A percentile compares a stretch with the other conserved stretches of the same genome.
Conservation (phyloP, 2,888 invertebrate genomes). For the Caenorhabditis doughertyi region DNA sequence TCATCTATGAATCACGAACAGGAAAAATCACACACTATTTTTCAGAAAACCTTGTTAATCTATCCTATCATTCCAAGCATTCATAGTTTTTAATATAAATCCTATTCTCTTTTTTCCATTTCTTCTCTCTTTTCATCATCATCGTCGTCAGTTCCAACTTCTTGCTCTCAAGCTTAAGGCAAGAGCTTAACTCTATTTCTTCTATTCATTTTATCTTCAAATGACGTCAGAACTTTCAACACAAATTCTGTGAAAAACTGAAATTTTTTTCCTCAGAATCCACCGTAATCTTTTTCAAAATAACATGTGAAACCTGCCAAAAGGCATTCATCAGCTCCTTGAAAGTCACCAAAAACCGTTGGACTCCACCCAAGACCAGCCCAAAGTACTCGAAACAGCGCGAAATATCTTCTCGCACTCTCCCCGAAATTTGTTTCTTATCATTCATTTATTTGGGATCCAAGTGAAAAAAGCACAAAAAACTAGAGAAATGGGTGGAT, state of each 20-base stretch:
- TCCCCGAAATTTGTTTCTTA: slow-evolving; percentile 12
- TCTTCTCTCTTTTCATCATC: slow-evolving; percentile 4
- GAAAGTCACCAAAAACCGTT: slow-evolving; percentile 50
- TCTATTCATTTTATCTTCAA: not conserved
- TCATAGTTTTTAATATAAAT: slow-evolving; percentile 28
- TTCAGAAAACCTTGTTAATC: slow-evolving; percentile 12
- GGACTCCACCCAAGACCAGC: slow-evolving; percentile 22
- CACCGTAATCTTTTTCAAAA: slow-evolving; percentile 45
- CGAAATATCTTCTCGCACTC: slow-evolving; percentile 45
- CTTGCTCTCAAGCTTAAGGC: slow-evolving; percentile 20
- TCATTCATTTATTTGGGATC: slow-evolving; percentile 17
- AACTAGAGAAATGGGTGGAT: not conserved
- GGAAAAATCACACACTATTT: not conserved
- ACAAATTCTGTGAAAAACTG: too few relatives aligned
- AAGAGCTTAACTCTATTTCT: slow-evolving; percentile 27
- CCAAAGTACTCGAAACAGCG: slow-evolving; percentile 53
- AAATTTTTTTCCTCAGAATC: slow-evolving; percentile 2
- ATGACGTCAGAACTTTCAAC: slow-evolving; percentile 57
- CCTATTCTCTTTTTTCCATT: not conserved
- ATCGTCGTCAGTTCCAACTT: slow-evolving; percentile 1
- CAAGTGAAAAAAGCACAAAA: not conserved
- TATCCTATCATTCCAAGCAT: slow-evolving; percentile 26
- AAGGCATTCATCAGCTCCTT: slow-evolving; percentile 20
- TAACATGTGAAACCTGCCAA: slow-evolving; percentile 49
- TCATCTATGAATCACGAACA: not conserved